Evolutionary conservation across 2,113 vertebrate genomes (phyloP), one percentile per base, ranked within the genome.

Genomic region (Hyla sarda): DNA sequence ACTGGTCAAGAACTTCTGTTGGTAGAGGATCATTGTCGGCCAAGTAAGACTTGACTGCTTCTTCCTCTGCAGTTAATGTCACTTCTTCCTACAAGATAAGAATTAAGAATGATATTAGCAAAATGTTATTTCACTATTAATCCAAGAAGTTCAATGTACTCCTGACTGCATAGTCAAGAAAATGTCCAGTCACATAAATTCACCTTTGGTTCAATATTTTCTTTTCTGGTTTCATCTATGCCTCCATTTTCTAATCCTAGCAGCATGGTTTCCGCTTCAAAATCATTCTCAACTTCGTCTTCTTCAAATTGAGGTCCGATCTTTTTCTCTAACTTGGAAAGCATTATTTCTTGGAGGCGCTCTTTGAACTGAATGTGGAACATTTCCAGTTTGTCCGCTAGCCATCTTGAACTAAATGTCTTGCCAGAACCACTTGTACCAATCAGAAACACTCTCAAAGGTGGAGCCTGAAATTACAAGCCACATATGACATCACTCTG

Each of bases 311-410:
- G 83, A 2, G 88, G 88, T 45, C 91, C 92, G 82, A 96, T 87
- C 48, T 83, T 93, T 82, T 83, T 90, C 91, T 94, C 93, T 21
- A 94, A 96, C 94, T 97, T 99, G 71, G 93, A 88, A 86, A 97
- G 89, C 87, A 99, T 88, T 83, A 96, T 87, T 93, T 95, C 96
- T 89, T 98, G 98, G 19, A 99, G 93, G 60, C 90, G 90, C 89
- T 99, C 96, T 72, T 95, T 93, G 91, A 97, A 98, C 12, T 99
- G 97, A 90, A 99, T 95, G 82, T 99, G 95, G 88, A 99, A 98
- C 86, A 99, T 90, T 11, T 94, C 95, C 52, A 99, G 93, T 78
- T 96, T 94, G 48, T 96, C 87, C 62, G 97, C 96, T 71, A 97
- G 76, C 91, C 93, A 93, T 82, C 93, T 91, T 30, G 94, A 96